These are phyloP conservation scores for Pituophis catenifer DNA, from an alignment of 2,113 vertebrate genomes.

Conservation along the genomic window DNA sequence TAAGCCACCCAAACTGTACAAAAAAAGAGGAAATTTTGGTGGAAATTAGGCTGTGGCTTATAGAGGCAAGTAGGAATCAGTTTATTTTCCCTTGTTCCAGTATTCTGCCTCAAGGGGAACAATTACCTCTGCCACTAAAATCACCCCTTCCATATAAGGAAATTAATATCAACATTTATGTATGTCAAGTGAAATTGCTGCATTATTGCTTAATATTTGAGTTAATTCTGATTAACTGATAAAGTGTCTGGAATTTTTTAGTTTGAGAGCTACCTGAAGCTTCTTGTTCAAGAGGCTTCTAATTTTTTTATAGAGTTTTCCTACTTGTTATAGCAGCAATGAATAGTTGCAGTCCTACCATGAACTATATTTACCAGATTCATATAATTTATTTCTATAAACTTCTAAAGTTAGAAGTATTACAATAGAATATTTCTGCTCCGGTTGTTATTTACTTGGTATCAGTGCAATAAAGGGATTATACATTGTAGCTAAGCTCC, in stretches of 20 bases:
- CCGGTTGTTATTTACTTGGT: not conserved
- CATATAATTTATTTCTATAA: not conserved
- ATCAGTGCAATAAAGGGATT: not conserved
- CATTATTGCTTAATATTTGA: not conserved
- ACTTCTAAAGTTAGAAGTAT: conserved; percentile 1
- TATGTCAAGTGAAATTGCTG: not conserved
- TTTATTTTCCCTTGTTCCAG: not conserved
- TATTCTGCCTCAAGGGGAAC: not conserved
- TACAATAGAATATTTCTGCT: not conserved
- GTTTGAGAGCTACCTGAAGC: not conserved
- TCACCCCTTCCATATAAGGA: not conserved
- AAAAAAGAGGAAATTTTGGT: not conserved
- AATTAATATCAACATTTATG: not conserved
- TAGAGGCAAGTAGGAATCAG: not conserved
- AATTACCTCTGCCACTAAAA: not conserved
- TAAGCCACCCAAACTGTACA: not conserved
- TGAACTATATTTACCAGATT: not conserved
- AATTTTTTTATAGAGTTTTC: not conserved
- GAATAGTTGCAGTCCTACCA: not conserved
- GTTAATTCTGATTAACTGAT: not conserved
- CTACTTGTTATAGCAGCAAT: not conserved
- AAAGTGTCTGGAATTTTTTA: not conserved
- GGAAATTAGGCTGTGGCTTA: not conserved
- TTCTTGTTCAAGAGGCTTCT: not conserved
- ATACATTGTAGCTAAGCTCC: not conserved